A percentile compares a stretch with the other conserved stretches of the same genome.
Conservation (phyloP, 2,113 vertebrate species). For the Notechis scutatus region DNA sequence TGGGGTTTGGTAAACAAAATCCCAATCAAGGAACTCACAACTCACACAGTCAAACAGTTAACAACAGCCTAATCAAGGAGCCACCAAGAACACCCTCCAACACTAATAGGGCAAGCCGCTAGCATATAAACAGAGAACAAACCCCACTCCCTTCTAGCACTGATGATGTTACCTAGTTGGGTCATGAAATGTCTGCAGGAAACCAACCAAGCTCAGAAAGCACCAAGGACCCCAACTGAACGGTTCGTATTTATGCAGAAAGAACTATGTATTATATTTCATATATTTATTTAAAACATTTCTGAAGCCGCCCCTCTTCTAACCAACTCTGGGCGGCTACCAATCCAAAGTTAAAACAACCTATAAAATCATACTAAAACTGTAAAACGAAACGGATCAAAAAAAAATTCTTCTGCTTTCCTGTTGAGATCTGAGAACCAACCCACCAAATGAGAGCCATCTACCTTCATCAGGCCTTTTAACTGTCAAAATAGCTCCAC, state of each 20-base stretch:
- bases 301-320: neutral
- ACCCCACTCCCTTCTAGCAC: neutral
- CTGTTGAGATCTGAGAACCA: neutral
- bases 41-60: too few relatives aligned
- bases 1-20: too few relatives aligned
- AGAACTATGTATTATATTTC: neutral
- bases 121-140: too few relatives aligned
- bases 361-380: neutral
- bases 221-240: neutral
- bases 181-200: neutral
- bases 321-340: neutral
- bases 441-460: too few relatives aligned
- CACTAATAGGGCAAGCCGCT: too few relatives aligned
- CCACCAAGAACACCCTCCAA: too few relatives aligned
- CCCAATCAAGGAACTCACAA: too few relatives aligned
- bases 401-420: too few relatives aligned
- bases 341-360: neutral
- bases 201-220: neutral
- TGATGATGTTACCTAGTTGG: neutral
- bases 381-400: neutral
- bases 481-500: too few relatives aligned
- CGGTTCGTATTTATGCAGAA: neutral
- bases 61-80: too few relatives aligned
- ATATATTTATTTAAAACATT: neutral
- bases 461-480: neutral